Conservation (phyloP, 2,888 invertebrate genomes). For the Molorchus minor region DNA sequence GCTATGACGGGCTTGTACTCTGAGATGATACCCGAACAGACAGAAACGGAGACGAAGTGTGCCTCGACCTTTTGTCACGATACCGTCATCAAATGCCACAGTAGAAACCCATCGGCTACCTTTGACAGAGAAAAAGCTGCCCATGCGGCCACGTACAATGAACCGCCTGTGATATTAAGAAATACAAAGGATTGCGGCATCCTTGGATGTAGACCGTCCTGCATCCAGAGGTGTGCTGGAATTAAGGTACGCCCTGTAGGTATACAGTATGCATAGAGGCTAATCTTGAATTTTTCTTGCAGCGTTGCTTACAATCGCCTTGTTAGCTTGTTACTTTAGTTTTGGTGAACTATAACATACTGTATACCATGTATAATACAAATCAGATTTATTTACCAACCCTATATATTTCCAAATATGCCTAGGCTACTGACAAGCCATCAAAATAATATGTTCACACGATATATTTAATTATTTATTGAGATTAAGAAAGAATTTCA, state of each 20-base stretch:
- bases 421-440: too few species aligned
- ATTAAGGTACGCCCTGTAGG: constrained; percentile 80
- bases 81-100: constrained; percentile 76
- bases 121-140: constrained; percentile 75
- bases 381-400: too few species aligned
- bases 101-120: constrained; percentile 80
- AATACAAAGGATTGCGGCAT: constrained; percentile 89
- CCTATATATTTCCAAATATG: too few species aligned
- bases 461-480: too few species aligned
- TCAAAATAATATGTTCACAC: too few species aligned
- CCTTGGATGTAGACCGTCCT: constrained; percentile 83
- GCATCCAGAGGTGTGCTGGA: constrained; percentile 87
- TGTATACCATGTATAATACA: too few species aligned
- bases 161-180: constrained; percentile 67
- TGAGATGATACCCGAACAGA: constrained; percentile 73
- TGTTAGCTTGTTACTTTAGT: too few species aligned
- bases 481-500: too few species aligned
- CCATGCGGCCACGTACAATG: constrained; percentile 68
- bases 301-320: too few species aligned
- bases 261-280: too few species aligned
- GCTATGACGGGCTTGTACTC: constrained; percentile 88
- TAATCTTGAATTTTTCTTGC: too few species aligned
- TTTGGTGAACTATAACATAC: too few species aligned
- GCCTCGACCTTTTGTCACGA: constrained; percentile 56
- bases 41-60: constrained; percentile 62